Evolutionary conservation across 2,113 vertebrate genomes (phyloP).

Genomic region (Geococcyx californianus): DNA sequence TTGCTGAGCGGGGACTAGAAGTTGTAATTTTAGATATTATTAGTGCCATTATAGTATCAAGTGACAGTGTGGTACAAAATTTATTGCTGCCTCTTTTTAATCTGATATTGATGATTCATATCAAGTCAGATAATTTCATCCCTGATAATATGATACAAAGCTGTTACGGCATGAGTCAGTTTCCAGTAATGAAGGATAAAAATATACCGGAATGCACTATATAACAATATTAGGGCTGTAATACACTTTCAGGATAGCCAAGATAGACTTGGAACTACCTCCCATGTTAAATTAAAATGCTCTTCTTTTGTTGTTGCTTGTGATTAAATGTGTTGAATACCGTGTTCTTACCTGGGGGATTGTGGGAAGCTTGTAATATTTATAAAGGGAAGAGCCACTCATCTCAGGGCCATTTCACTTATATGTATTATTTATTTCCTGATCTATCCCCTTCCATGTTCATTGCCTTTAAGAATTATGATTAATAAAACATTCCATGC

Average conservation of each 20-base stretch:
- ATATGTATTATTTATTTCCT: constrained; percentile 80
- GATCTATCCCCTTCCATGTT: constrained; percentile 70
- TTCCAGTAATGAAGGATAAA: constrained; percentile 42
- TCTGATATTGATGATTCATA: constrained; percentile 30
- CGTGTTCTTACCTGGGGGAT: constrained; percentile 73
- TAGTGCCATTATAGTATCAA: not conserved
- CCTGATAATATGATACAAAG: not conserved
- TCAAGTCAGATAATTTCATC: constrained; percentile 9
- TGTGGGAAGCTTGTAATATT: constrained; percentile 77
- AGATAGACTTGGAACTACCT: constrained; percentile 17
- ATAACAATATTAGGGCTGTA: not conserved
- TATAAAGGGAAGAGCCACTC: constrained; percentile 77
- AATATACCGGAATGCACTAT: constrained; percentile 1
- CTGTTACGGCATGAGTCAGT: not conserved
- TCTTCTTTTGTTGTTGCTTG: constrained; percentile 67
- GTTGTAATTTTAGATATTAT: not conserved
- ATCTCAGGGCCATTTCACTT: constrained; percentile 76
- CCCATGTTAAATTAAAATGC: constrained; percentile 71
- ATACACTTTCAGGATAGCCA: not conserved
- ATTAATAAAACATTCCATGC: constrained; percentile 80
- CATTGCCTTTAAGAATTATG: constrained; percentile 75
- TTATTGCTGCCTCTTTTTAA: not conserved
- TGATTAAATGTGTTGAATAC: constrained; percentile 71
- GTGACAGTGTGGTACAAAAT: not conserved
- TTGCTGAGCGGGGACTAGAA: not conserved